Percentiles rank a stretch among this genome's conserved stretches.
Evolutionary conservation across 2,113 vertebrate genomes (phyloP).

Genomic region (Aix galericulata): DNA sequence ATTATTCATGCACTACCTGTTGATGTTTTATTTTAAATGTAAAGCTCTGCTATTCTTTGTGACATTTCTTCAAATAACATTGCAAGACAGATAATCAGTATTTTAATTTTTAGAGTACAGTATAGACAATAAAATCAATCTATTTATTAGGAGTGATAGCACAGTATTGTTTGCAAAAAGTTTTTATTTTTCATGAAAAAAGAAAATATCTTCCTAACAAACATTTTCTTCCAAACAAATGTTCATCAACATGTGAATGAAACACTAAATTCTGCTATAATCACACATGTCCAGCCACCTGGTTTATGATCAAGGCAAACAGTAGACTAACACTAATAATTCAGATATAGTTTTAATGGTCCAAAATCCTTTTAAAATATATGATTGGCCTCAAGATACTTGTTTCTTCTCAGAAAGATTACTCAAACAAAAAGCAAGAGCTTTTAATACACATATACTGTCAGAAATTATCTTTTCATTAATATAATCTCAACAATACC

Average conservation of each 20-base stretch:
- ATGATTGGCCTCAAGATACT: not conserved
- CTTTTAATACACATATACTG: not conserved
- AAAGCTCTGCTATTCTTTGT: not conserved
- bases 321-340: not conserved
- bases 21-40: slow-evolving; percentile 14
- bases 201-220: not conserved
- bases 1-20: slow-evolving; percentile 10
- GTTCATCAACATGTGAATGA: not conserved
- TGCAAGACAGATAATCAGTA: not conserved
- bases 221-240: not conserved
- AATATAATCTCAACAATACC: not conserved
- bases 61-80: not conserved
- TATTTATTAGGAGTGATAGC: not conserved
- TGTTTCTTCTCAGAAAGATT: not conserved
- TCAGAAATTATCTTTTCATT: slow-evolving; percentile 3
- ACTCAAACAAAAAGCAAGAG: not conserved
- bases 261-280: not conserved
- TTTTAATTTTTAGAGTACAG: not conserved
- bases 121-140: not conserved
- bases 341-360: not conserved
- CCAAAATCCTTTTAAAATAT: not conserved
- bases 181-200: not conserved
- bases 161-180: not conserved
- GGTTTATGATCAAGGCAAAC: not conserved
- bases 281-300: not conserved